Evolutionary conservation across 1,140 invertebrate genomes (phyloP).

Genomic region (Harpegnathos saltator): DNA sequence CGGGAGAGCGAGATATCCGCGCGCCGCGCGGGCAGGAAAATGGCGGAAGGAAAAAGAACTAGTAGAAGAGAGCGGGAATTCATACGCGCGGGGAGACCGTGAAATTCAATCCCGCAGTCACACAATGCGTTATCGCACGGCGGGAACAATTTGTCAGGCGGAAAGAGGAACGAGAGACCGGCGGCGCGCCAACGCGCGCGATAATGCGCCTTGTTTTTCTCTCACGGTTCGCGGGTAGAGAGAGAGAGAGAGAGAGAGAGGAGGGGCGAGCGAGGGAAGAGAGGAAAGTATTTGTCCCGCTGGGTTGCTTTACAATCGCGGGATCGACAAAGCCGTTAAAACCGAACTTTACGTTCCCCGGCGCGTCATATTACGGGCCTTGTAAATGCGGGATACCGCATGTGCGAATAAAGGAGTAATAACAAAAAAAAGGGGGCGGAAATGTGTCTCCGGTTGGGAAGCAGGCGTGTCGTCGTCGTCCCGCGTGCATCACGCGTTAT

Average conservation of each 20-base stretch:
- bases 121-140: conserved; percentile 3
- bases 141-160: conserved; percentile 17
- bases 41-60: too few relatives aligned
- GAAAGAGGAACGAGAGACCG: not conserved
- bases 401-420: not conserved
- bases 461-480: too few relatives aligned
- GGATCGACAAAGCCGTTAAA: not conserved
- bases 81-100: not conserved
- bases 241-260: not conserved
- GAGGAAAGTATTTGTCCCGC: not conserved
- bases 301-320: not conserved
- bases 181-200: too few relatives aligned
- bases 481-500: too few relatives aligned
- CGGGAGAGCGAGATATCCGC: too few relatives aligned
- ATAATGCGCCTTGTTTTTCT: not conserved
- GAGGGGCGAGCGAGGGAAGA: too few relatives aligned
- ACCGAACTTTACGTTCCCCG: not conserved
- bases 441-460: too few relatives aligned
- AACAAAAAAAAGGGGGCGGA: not conserved
- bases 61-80: conserved; percentile 2
- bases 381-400: not conserved
- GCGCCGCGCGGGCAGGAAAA: too few relatives aligned
- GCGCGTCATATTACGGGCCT: not conserved
- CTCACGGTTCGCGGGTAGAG: not conserved
- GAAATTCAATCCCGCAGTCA: conserved; percentile 15